Evolutionary conservation across 2,113 vertebrate species (phyloP).

Genomic region (Ciconia stormi): DNA sequence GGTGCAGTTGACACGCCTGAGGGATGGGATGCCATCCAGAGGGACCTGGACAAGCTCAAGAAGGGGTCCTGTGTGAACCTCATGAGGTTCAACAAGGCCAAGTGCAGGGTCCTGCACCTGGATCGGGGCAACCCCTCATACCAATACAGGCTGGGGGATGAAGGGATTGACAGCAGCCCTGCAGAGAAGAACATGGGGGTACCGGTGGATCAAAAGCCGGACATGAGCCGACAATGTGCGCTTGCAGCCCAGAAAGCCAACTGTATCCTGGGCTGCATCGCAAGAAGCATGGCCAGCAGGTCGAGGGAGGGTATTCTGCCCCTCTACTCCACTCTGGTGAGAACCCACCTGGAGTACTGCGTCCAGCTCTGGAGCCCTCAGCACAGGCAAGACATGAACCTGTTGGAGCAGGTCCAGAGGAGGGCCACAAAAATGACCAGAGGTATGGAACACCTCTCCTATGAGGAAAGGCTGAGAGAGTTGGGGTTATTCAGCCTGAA

Average conservation of each 20-base stretch:
- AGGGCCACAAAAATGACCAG: background rate
- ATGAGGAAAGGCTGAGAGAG: background rate
- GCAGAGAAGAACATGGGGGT: background rate
- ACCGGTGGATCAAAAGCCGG: background rate
- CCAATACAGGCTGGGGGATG: background rate
- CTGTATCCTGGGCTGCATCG: background rate
- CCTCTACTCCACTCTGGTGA: too few species aligned
- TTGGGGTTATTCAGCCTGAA: background rate
- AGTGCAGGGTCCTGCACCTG: background rate
- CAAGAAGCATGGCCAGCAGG: background rate
- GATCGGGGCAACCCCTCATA: fast-evolving
- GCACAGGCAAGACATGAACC: background rate
- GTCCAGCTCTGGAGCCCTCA: background rate
- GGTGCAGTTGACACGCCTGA: fast-evolving
- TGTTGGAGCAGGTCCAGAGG: background rate
- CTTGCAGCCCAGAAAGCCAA: background rate
- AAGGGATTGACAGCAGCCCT: too few species aligned
- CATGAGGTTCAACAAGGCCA: background rate
- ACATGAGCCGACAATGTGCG: background rate
- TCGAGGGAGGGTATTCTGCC: too few species aligned
- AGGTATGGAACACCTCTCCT: background rate
- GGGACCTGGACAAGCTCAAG: background rate
- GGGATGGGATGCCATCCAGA: background rate
- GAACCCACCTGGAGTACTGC: too few species aligned
- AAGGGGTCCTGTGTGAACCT: background rate